Conservation (phyloP, 2,113 vertebrate species). For the Alectura lathami region DNA sequence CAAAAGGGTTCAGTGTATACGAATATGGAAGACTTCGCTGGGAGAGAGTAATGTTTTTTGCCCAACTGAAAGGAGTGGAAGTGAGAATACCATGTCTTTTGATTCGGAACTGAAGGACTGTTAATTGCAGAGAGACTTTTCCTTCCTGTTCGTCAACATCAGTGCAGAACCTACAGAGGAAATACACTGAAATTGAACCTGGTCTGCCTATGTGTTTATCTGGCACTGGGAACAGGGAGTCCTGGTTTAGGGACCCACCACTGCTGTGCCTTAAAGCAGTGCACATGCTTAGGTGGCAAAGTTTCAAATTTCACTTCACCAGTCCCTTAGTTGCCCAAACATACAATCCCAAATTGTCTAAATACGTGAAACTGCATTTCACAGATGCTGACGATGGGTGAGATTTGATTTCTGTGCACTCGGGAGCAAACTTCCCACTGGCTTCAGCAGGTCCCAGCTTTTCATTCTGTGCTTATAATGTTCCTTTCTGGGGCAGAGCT, state of each 20-base stretch:
- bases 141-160: conserved; percentile 16
- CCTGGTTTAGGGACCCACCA: not conserved
- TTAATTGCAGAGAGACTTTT: conserved; percentile 26
- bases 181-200: not conserved
- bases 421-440: not conserved
- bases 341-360: not conserved
- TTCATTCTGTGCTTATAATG: not conserved
- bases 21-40: not conserved
- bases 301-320: not conserved
- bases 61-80: conserved; percentile 36
- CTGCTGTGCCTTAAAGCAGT: not conserved
- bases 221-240: not conserved
- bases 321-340: conserved; percentile 10
- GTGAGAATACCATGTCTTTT: conserved; percentile 5
- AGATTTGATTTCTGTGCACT: not conserved
- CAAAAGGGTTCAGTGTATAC: not conserved
- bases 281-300: not conserved
- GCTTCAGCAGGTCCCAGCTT: not conserved
- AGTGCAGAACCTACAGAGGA: not conserved
- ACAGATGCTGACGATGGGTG: not conserved
- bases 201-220: not conserved
- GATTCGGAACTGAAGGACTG: conserved; percentile 32
- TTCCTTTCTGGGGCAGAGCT: not conserved
- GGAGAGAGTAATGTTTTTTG: not conserved
- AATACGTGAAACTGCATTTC: conserved; percentile 21